Conservation (phyloP, 1,140 invertebrate species). For the Acromyrmex heyeri region DNA sequence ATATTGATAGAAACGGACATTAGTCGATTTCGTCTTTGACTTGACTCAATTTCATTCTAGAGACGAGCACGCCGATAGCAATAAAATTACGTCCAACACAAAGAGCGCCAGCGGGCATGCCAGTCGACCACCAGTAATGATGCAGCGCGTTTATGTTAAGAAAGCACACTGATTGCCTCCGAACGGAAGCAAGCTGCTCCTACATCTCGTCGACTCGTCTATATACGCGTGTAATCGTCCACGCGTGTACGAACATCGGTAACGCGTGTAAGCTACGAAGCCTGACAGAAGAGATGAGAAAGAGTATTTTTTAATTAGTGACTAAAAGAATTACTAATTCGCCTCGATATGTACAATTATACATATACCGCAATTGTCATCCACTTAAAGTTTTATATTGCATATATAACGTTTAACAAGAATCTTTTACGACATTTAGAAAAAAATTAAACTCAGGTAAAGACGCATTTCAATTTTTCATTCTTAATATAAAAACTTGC, state of each 20-base stretch:
- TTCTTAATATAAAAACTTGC: background rate
- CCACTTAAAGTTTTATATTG: background rate
- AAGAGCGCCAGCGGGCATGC: slow-evolving; percentile 75
- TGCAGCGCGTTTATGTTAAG: slow-evolving; percentile 78
- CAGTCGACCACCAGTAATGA: slow-evolving; percentile 75
- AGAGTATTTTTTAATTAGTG: background rate
- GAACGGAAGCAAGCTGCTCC: slow-evolving; percentile 75
- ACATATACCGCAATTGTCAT: background rate
- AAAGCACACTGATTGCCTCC: slow-evolving; percentile 71
- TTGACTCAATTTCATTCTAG: slow-evolving; percentile 21
- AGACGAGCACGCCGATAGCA: slow-evolving; percentile 72
- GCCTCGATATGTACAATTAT: background rate
- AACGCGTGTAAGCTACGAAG: slow-evolving; percentile 13
- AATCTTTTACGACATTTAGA: background rate
- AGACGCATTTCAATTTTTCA: background rate
- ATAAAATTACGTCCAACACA: slow-evolving; percentile 78
- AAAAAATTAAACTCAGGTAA: slow-evolving; percentile 6
- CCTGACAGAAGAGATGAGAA: background rate
- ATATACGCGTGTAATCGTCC: slow-evolving; percentile 27
- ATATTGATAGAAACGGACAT: too few relatives aligned
- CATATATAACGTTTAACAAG: background rate
- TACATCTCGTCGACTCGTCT: slow-evolving; percentile 65
- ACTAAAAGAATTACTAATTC: background rate
- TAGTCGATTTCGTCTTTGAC: slow-evolving; percentile 55
- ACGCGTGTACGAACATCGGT: slow-evolving; percentile 1